These are phyloP conservation scores for Cricetomys ansorgei DNA, from an alignment of 2,113 vertebrate species.

Conservation along the genomic window DNA sequence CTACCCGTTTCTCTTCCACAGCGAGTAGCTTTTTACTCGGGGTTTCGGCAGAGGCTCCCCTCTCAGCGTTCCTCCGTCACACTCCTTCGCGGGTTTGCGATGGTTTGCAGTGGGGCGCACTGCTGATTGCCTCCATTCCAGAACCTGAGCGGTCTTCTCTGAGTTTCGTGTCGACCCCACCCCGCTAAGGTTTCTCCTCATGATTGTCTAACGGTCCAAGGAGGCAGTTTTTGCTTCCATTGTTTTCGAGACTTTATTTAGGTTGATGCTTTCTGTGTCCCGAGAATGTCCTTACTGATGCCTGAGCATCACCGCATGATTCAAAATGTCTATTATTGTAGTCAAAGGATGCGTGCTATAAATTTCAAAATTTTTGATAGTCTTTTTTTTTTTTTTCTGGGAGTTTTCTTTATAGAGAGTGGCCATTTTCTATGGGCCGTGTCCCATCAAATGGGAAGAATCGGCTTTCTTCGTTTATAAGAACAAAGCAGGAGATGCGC, in stretches of 20 bases:
- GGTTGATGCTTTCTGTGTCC: not conserved
- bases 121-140: slow-evolving; percentile 51
- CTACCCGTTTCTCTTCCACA: not conserved
- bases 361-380: slow-evolving; percentile 53
- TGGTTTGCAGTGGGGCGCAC: not conserved
- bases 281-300: not conserved
- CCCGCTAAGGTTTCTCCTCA: not conserved
- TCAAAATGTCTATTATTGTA: slow-evolving; percentile 27
- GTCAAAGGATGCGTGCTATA: slow-evolving; percentile 1
- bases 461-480: not conserved
- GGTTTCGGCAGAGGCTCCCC: not conserved
- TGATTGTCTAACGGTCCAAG: not conserved
- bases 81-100: not conserved
- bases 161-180: not conserved
- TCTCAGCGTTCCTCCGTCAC: not conserved
- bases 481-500: not conserved
- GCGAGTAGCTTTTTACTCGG: not conserved
- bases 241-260: slow-evolving; percentile 27
- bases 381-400: not conserved
- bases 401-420: slow-evolving; percentile 28
- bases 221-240: not conserved
- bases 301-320: not conserved
- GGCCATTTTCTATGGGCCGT: too few relatives aligned
- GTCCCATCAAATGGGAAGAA: too few relatives aligned
- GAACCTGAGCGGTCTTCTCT: not conserved